A percentile compares a stretch with the other conserved stretches of the same genome.
Conservation (phyloP, 2,113 vertebrate genomes). For the Lutjanus erythropterus region DNA sequence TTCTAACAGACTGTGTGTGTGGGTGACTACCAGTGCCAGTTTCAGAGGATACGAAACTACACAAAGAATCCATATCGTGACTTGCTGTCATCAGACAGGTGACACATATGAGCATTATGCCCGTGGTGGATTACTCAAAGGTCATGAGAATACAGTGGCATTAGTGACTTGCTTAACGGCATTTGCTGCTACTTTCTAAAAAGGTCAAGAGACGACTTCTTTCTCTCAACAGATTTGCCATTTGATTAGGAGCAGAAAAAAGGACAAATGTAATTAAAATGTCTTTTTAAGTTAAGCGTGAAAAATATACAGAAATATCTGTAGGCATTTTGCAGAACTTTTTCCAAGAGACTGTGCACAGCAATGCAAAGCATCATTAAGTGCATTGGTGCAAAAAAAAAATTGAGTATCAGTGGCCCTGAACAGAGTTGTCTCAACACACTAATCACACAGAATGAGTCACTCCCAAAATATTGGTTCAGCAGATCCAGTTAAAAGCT, state of each 20-base stretch:
- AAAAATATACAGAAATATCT: background rate
- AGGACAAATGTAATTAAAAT: background rate
- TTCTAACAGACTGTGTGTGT: background rate
- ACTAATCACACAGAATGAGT: background rate
- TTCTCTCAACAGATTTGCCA: background rate
- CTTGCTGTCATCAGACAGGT: background rate
- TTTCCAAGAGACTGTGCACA: background rate
- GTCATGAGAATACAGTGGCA: conserved; percentile 11
- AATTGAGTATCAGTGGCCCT: background rate
- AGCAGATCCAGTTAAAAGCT: background rate
- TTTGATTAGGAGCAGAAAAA: background rate
- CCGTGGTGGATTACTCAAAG: conserved; percentile 7
- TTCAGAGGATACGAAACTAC: background rate
- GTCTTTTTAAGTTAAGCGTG: background rate
- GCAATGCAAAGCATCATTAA: background rate
- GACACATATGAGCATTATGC: background rate
- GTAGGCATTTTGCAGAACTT: background rate
- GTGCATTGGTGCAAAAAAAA: background rate
- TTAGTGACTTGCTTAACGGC: background rate
- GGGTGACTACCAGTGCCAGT: background rate
- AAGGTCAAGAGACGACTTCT: background rate
- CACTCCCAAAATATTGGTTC: background rate
- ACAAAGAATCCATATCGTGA: background rate
- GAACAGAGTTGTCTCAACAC: background rate
- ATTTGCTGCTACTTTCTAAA: background rate